Evolutionary conservation across 2,888 invertebrate genomes (phyloP), one percentile per base, ranked within the genome.

Genomic region (Calliphora vomitoria): DNA sequence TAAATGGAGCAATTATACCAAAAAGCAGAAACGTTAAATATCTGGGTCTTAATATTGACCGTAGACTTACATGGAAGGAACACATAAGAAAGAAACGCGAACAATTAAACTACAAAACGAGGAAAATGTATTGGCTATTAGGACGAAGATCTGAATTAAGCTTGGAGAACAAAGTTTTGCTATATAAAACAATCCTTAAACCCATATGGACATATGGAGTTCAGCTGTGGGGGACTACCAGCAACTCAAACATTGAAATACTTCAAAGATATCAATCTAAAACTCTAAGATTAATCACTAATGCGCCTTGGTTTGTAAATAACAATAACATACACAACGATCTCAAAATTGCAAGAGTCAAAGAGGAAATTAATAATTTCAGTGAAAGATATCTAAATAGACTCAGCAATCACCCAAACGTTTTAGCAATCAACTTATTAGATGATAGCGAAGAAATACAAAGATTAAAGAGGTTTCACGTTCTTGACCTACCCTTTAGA

Each of bases 11-110:
- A 11, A 18, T 66, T 66, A 31, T 60, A 13, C 38, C 38, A 18
- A 66, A 41, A 38, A 41, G 41, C 18, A 66, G 41, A 4, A 38
- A 6, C 8, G 64, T 66, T 11, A 38, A 66, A 41, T 41, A 66
- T 13, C n/a, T 66, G 13, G 38, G 64, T 4, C 64, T 41, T 20
- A 8, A 66, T 66, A 8, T 66, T 11, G 41, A 38, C n/a, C 38
- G 41, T 10, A 66, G 64, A 41, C 64, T 66, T 18, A 66, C 38
- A 18, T 66, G 64, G 41, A 66, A 66, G 6, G 41, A 41, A 11
- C 64, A 66, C n/a, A 41, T 66, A 10, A 41, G 11, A 41, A 41
- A 18, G 5, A 68, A 68, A 47, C 35, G 38, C 2, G n/a, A 62
- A n/a, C 62, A 38, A 8, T 8, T 62, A n/a, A 25, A 35, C 8